Percentiles rank a stretch among this genome's conserved stretches.
Conservation (phyloP, 1,140 invertebrate genomes). For the Brachystomella parvula region DNA sequence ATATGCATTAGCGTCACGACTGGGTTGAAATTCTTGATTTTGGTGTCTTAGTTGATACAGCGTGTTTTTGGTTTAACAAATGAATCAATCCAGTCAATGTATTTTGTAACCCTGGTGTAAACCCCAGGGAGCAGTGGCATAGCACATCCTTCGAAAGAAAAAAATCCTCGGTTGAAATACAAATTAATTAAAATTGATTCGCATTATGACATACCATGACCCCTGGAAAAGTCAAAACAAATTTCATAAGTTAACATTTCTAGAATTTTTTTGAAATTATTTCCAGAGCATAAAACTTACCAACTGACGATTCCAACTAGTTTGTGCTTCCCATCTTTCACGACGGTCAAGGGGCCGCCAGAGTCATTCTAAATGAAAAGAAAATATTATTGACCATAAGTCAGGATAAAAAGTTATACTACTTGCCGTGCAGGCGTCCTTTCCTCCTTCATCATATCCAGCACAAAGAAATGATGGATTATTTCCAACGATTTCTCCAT, state of each 20-base stretch:
- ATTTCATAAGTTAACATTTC: conserved; percentile 53
- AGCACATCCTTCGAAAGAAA: conserved; percentile 60
- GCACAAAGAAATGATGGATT: conserved; percentile 66
- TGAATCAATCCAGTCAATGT: conserved; percentile 23
- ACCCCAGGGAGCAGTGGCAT: conserved; percentile 51
- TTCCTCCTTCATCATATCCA: conserved; percentile 77
- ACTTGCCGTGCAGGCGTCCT: conserved; percentile 77
- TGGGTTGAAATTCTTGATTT: neutral
- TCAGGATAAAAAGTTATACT: no score
- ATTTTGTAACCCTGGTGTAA: conserved; percentile 18
- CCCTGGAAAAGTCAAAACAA: neutral
- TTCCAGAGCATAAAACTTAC: conserved; percentile 73
- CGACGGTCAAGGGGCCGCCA: conserved; percentile 2
- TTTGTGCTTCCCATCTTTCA: neutral
- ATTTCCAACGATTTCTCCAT: neutral
- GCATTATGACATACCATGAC: neutral
- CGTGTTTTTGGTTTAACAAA: neutral
- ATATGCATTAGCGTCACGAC: no score
- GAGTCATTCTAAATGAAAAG: conserved; percentile 8
- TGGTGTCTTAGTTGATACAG: neutral
- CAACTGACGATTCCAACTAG: conserved; percentile 40
- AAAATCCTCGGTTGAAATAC: conserved; percentile 49
- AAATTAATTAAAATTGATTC: conserved; percentile 74
- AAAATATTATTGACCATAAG: no score
- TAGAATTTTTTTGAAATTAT: conserved; percentile 53